Evolutionary conservation across 2,888 invertebrate genomes (phyloP).

Genomic region (Marronus borbonicus): DNA sequence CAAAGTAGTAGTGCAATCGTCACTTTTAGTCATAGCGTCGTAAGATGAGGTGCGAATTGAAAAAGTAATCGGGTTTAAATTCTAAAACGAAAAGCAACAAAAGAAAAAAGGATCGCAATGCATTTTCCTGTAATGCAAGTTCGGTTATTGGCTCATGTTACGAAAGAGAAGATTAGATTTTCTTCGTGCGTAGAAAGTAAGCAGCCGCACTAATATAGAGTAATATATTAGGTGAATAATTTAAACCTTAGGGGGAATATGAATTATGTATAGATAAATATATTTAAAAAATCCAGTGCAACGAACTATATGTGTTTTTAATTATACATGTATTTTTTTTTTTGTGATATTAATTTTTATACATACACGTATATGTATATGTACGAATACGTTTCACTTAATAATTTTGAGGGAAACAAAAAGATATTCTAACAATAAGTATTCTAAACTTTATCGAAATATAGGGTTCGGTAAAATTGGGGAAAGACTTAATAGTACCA

Average conservation of each 20-base stretch:
- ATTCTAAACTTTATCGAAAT: too few species aligned
- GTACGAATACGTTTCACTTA: background rate
- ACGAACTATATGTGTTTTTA: conserved; percentile 34
- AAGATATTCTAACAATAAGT: background rate
- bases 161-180: background rate
- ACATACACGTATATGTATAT: background rate
- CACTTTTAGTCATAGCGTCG: conserved; percentile 25
- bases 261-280: too few species aligned
- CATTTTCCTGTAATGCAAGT: background rate
- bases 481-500: too few species aligned
- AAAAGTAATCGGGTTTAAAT: too few species aligned
- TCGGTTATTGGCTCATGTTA: background rate
- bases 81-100: background rate
- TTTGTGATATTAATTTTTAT: conserved; percentile 43
- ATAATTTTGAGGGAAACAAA: background rate
- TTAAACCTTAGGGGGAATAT: background rate
- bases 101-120: background rate
- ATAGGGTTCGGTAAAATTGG: too few species aligned
- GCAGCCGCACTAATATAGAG: background rate
- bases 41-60: background rate
- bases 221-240: conserved; percentile 12
- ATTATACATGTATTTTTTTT: conserved; percentile 1
- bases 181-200: background rate
- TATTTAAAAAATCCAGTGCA: conserved; percentile 32
- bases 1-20: conserved; percentile 21